Evolutionary conservation across 2,888 invertebrate species (phyloP).

Genomic region (Cynaeus angustus): DNA sequence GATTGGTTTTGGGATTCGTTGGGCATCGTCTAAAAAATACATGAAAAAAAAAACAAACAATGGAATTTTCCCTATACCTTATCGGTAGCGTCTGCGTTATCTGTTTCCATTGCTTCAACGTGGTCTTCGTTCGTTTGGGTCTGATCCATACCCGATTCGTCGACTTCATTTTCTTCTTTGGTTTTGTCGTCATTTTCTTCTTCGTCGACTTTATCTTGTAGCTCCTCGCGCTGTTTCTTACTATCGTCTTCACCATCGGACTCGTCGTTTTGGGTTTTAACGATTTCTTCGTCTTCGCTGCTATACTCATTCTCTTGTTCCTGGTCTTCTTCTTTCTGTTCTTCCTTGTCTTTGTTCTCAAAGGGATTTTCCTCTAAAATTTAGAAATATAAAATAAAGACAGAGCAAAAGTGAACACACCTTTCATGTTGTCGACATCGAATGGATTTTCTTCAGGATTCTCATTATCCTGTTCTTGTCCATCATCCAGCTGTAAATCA

Average conservation of each 20-base stretch:
- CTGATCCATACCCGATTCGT: conserved; percentile 66
- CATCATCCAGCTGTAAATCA: conserved; percentile 87
- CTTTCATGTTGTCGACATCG: conserved; percentile 88
- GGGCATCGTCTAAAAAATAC: conserved; percentile 69
- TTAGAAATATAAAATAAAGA: conserved; percentile 48
- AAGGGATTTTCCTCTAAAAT: conserved; percentile 67
- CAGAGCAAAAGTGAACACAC: conserved; percentile 56
- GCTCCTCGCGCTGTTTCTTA: conserved; percentile 53
- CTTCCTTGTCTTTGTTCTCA: conserved; percentile 65
- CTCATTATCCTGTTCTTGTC: conserved; percentile 76
- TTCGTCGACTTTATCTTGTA: conserved; percentile 56
- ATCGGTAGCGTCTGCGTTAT: conserved; percentile 71
- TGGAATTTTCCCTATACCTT: no score
- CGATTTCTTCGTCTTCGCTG: conserved; percentile 58
- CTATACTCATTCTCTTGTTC: conserved; percentile 61
- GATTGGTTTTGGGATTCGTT: conserved; percentile 64
- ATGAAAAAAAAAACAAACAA: conserved; percentile 9
- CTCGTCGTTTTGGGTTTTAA: conserved; percentile 67
- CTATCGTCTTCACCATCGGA: conserved; percentile 67
- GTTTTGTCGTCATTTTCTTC: conserved; percentile 66
- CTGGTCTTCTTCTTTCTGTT: conserved; percentile 64
- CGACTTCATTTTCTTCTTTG: conserved; percentile 70
- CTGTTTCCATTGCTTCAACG: conserved; percentile 71
- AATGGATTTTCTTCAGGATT: conserved; percentile 86
- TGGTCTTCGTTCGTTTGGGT: conserved; percentile 68